A percentile compares a stretch with the other conserved stretches of the same genome.
Evolutionary conservation across 2,113 vertebrate genomes (phyloP).

Genomic region (Natator depressus): DNA sequence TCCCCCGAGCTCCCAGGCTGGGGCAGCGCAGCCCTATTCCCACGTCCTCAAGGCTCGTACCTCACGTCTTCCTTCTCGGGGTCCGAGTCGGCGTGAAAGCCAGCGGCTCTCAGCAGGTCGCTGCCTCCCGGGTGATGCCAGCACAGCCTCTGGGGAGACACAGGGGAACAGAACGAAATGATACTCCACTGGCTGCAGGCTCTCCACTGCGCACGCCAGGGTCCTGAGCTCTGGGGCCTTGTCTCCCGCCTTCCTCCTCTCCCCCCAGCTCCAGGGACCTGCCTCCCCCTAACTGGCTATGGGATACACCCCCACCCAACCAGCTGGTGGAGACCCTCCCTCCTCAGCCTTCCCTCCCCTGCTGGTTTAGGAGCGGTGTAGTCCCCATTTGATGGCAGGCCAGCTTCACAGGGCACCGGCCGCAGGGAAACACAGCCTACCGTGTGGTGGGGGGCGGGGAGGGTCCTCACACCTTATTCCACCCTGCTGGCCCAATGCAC

Average conservation of each 20-base stretch:
- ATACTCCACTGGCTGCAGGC: not conserved
- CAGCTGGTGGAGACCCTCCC: not conserved
- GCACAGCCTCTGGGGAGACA: slow-evolving; percentile 85
- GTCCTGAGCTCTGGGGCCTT: not conserved
- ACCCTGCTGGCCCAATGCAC: not conserved
- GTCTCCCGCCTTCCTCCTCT: not conserved
- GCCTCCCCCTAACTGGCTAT: not conserved
- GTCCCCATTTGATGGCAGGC: not conserved
- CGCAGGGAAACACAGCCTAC: not conserved
- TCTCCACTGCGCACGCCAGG: not conserved
- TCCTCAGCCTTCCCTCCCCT: not conserved
- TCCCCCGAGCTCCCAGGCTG: not conserved
- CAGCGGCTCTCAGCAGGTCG: slow-evolving; percentile 87
- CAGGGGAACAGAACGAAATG: not conserved
- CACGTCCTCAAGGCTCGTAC: slow-evolving; percentile 55
- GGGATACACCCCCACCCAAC: not conserved
- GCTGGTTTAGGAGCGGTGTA: not conserved
- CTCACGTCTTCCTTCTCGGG: slow-evolving; percentile 92
- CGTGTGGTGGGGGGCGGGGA: not conserved
- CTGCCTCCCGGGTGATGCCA: slow-evolving; percentile 91
- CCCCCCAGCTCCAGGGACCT: not conserved
- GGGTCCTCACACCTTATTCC: too few relatives aligned
- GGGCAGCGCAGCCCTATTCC: not conserved
- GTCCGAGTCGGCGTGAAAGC: slow-evolving; percentile 91
- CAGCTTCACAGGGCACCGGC: not conserved